Conservation (phyloP, 2,888 invertebrate species). For the Tribolium freemani region DNA sequence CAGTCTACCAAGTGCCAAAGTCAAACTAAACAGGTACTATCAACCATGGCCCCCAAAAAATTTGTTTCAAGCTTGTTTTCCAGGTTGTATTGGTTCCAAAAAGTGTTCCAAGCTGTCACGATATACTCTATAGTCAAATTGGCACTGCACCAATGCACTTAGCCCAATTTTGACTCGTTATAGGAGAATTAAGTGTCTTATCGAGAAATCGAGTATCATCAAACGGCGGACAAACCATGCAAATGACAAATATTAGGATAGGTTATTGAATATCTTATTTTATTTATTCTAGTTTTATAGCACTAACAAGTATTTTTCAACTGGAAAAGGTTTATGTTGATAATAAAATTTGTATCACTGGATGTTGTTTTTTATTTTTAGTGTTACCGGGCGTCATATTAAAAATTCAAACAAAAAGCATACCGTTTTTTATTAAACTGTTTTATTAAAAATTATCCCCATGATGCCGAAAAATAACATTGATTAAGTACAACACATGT, state of each 20-base stretch:
- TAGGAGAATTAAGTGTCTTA: neutral
- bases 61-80: constrained; percentile 12
- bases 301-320: constrained; percentile 13
- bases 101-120: constrained; percentile 74
- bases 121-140: constrained; percentile 65
- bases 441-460: too few relatives aligned
- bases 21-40: constrained; percentile 75
- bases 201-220: constrained; percentile 5
- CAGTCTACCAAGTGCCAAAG: constrained; percentile 75
- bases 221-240: neutral
- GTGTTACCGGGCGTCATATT: too few relatives aligned
- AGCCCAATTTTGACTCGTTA: neutral
- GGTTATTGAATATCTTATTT: constrained; percentile 3
- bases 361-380: neutral
- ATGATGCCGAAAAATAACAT: too few relatives aligned
- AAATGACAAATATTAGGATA: constrained; percentile 13
- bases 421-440: too few relatives aligned
- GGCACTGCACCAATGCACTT: neutral
- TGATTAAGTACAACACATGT: too few relatives aligned
- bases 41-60: constrained; percentile 6
- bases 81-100: constrained; percentile 80
- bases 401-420: too few relatives aligned
- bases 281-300: constrained; percentile 22
- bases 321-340: constrained; percentile 32
- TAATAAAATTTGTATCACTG: constrained; percentile 12